Base-by-base conservation (phyloP, 2,888 invertebrate species). In the Meghimatium bilineatum region DNA sequence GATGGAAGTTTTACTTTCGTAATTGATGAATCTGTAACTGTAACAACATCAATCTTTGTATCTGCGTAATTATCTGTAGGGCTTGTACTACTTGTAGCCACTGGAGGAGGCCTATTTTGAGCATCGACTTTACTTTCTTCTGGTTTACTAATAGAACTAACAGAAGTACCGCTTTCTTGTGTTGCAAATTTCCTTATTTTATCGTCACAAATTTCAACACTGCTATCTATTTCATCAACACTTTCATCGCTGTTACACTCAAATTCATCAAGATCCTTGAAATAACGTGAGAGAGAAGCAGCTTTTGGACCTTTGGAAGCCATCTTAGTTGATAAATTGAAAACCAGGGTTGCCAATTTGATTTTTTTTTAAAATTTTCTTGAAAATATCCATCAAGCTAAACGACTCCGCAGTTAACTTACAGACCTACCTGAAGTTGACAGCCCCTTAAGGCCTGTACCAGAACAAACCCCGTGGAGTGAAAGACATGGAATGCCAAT, bases 221-320 rank as follows among this genome's bases (percentile, higher is more conserved):
- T 49, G 0, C 32, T 49, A 23, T 32, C 52, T 32, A 52, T 52
- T 38, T 72, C 74, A 36, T 74, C 74, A 12, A 74, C 66, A 72
- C 60, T 29, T n/a, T 81, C 81, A 60, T 56, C 71, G 38, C 72
- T 72, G 17, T 36, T 67, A n/a, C 26, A 14, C 12, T 83, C 77
- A 26, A n/a, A 60, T 52, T 83, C 83, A 60, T 83, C 76, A 52
- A 83, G 78, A 78, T 83, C 83, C 71, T 78, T 83, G 71, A 83
- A 83, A 78, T 83, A 83, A 8, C 83, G 83, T 12, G 83, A 72
- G 23, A 83, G 63, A 23, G 83, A 69, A 12, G 77, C 69, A 17
- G 60, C 36, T 63, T 77, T 83, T 8, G 49, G 38, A 49, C 67
- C 66, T 52, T 66, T 66, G 67, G 49, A 63, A 67, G 75, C 75